Percentiles rank a stretch among this genome's conserved stretches.
Evolutionary conservation across 2,113 vertebrate genomes (phyloP).

Genomic region (Megaceryle torquata): DNA sequence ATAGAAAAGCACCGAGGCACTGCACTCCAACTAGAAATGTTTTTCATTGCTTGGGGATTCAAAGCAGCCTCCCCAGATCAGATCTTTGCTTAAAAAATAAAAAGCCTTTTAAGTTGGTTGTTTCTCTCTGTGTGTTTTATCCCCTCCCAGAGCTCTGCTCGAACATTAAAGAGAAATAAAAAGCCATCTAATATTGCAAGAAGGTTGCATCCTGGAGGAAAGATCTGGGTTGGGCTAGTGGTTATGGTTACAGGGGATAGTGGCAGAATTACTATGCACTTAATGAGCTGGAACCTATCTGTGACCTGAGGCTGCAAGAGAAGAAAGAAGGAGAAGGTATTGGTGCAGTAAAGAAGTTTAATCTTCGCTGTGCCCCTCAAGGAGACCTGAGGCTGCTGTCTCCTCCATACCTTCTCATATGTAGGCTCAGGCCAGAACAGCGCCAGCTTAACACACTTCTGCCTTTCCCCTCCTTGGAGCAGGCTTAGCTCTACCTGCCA

Average conservation of each 20-base stretch:
- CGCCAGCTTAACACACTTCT: neutral
- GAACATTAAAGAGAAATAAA: constrained; percentile 57
- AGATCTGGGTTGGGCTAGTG: constrained; percentile 24
- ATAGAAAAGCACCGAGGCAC: neutral
- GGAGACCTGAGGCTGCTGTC: constrained; percentile 14
- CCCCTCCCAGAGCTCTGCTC: constrained; percentile 30
- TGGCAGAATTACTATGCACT: constrained; percentile 38
- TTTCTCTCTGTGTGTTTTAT: constrained; percentile 49
- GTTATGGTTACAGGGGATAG: constrained; percentile 25
- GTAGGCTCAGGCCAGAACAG: neutral
- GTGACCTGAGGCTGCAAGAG: constrained; percentile 41
- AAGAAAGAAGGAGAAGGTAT: constrained; percentile 27
- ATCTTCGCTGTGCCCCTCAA: constrained; percentile 34
- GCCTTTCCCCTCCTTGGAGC: neutral
- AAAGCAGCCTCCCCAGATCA: constrained; percentile 11
- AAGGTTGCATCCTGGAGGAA: constrained; percentile 52
- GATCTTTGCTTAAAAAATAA: constrained; percentile 55
- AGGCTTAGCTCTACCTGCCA: neutral
- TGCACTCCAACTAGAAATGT: neutral
- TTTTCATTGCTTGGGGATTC: constrained; percentile 39
- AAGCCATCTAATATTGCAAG: constrained; percentile 41
- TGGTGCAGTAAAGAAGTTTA: constrained; percentile 15
- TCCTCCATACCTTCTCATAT: neutral
- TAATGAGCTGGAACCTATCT: constrained; percentile 50
- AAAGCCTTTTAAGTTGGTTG: constrained; percentile 60